phyloP scores from a whole-genome alignment of 2,113 vertebrate genomes.

The Pyxicephalus adspersus region DNA sequence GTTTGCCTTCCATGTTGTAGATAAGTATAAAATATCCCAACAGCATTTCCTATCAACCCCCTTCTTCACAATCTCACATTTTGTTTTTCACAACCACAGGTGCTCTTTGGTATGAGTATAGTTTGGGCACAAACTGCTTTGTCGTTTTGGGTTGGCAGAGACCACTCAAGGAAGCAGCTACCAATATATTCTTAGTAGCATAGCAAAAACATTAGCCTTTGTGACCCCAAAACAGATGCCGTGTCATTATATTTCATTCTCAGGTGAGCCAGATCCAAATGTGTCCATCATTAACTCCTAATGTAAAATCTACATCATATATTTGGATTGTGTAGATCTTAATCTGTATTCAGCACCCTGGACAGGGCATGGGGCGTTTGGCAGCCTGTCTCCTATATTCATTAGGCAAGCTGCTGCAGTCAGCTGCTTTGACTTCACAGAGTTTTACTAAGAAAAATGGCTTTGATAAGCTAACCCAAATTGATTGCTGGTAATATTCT shows the following conservation, averaged over 20 bases:
- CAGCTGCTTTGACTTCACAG: neutral
- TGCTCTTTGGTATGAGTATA: too few species aligned
- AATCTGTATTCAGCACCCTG: slow-evolving; percentile 4
- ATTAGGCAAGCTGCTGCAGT: slow-evolving; percentile 28
- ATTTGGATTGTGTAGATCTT: neutral
- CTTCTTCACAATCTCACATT: too few species aligned
- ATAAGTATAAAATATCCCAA: too few species aligned
- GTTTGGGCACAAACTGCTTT: too few species aligned
- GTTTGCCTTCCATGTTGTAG: too few species aligned
- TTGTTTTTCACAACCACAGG: too few species aligned
- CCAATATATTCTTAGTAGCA: slow-evolving; percentile 4
- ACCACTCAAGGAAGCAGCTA: too few species aligned
- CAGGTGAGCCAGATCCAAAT: neutral
- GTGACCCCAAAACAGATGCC: slow-evolving; percentile 18
- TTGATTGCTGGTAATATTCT: neutral
- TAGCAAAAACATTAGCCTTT: slow-evolving; percentile 4
- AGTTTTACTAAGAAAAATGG: slow-evolving; percentile 19
- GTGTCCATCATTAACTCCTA: slow-evolving; percentile 1
- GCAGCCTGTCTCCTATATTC: neutral
- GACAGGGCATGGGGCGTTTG: neutral
- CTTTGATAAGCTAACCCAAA: neutral
- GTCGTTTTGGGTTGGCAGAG: too few species aligned
- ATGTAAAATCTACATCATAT: too few species aligned
- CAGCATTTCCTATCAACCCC: too few species aligned
- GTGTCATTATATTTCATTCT: slow-evolving; percentile 12